Percentiles rank a stretch among this genome's conserved stretches.
Evolutionary conservation across 1,140 invertebrate genomes (phyloP).

Genomic region (Drosophila paulistorum): DNA sequence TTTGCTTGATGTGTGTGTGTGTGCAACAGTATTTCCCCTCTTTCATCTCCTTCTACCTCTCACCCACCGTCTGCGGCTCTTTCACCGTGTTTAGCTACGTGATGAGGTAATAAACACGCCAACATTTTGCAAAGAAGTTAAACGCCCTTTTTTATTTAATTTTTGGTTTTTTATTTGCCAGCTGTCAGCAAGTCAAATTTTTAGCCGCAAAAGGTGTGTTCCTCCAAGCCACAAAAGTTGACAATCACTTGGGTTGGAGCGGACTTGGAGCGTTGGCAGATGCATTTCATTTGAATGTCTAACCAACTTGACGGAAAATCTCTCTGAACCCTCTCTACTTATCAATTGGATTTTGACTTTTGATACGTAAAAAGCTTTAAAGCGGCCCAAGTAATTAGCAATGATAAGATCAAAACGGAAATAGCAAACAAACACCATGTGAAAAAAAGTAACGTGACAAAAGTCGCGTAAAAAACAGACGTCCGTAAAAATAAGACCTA

Average conservation of each 20-base stretch:
- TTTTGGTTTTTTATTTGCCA: constrained; percentile 34
- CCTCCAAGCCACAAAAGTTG: not conserved
- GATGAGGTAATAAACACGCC: constrained; percentile 73
- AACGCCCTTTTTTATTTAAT: constrained; percentile 33
- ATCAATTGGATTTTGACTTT: not conserved
- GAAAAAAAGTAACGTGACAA: constrained; percentile 53
- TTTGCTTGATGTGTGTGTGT: constrained; percentile 33
- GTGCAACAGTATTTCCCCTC: not conserved
- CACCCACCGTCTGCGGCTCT: too few species aligned
- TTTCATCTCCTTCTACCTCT: not conserved
- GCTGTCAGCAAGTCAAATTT: constrained; percentile 53
- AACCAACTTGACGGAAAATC: not conserved
- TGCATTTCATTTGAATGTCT: constrained; percentile 23
- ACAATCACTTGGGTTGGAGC: not conserved
- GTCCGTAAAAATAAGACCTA: too few species aligned
- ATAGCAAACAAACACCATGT: constrained; percentile 19
- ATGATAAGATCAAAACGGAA: constrained; percentile 6
- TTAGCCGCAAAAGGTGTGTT: constrained; percentile 36
- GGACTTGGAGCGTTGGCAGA: constrained; percentile 26
- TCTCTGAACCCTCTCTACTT: not conserved
- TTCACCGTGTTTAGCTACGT: constrained; percentile 56
- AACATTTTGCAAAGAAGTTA: constrained; percentile 46
- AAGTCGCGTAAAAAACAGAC: constrained; percentile 50
- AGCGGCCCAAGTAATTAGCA: not conserved
- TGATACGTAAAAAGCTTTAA: not conserved